phyloP scores from a whole-genome alignment of 1,140 invertebrate genomes.

The Drosophila nebulosa region DNA sequence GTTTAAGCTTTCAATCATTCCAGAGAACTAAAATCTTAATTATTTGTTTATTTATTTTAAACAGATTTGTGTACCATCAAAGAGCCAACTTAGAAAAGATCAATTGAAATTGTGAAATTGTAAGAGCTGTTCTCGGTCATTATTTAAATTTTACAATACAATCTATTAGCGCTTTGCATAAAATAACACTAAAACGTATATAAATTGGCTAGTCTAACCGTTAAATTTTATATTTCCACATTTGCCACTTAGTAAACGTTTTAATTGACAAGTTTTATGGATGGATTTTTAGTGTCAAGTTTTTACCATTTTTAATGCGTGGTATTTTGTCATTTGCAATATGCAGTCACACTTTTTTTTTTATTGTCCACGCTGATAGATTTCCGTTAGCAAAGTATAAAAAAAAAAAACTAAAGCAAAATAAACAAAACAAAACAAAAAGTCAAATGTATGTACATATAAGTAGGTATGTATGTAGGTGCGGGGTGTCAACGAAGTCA shows the following conservation, averaged over 20 bases:
- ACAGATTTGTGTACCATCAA: too few relatives aligned
- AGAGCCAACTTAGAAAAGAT: too few relatives aligned
- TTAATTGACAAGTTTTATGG: background rate
- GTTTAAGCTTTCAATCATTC: too few relatives aligned
- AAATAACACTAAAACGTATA: too few relatives aligned
- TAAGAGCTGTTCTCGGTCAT: too few relatives aligned
- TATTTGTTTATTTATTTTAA: too few relatives aligned
- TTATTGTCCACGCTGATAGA: background rate
- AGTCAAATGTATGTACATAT: background rate
- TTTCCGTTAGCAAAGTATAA: slow-evolving; percentile 32
- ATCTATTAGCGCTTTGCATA: too few relatives aligned
- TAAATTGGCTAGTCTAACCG: too few relatives aligned
- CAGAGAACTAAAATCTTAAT: too few relatives aligned
- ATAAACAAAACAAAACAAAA: background rate
- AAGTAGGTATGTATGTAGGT: background rate
- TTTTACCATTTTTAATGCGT: background rate
- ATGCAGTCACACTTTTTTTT: background rate
- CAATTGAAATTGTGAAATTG: too few relatives aligned
- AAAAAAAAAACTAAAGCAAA: slow-evolving; percentile 4
- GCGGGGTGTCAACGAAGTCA: background rate
- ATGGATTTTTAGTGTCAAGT: background rate
- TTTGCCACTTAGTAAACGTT: background rate
- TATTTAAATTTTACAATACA: too few relatives aligned
- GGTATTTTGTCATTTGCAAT: slow-evolving; percentile 3
- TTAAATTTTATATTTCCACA: too few relatives aligned